Evolutionary conservation across 2,888 invertebrate genomes (phyloP).

Genomic region (Drosophila neonasuta): DNA sequence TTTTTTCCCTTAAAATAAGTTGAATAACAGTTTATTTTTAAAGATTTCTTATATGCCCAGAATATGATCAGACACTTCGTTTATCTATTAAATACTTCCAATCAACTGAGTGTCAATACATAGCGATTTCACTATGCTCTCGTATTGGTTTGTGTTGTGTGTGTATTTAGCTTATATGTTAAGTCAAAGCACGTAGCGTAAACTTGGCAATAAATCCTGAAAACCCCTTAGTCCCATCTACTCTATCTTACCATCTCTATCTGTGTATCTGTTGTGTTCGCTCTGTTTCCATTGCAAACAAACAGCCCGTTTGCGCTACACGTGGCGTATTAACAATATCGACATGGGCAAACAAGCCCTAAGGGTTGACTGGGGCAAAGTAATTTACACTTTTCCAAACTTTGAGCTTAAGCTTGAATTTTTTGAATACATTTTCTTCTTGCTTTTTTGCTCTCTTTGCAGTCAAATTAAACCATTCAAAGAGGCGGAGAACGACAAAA

Average conservation of each 20-base stretch:
- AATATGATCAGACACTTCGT: background rate
- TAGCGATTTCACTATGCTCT: conserved; percentile 24
- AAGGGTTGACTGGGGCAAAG: conserved; percentile 50
- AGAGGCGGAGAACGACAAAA: conserved; percentile 46
- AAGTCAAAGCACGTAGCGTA: conserved; percentile 81
- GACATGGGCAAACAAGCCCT: conserved; percentile 72
- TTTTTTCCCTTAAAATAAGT: background rate
- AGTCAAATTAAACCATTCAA: conserved; percentile 56
- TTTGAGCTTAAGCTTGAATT: conserved; percentile 47
- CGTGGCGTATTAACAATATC: conserved; percentile 75
- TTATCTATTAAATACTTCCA: conserved; percentile 29
- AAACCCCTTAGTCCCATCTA: conserved; percentile 44
- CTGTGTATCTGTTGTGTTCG: conserved; percentile 4
- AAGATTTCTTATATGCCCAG: background rate
- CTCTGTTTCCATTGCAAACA: conserved; percentile 6
- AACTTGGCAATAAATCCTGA: conserved; percentile 77
- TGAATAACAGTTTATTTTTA: background rate
- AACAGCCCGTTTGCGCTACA: conserved; percentile 52
- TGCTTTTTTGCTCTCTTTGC: conserved; percentile 32
- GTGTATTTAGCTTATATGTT: conserved; percentile 75
- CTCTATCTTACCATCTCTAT: conserved; percentile 6
- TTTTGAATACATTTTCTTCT: conserved; percentile 33
- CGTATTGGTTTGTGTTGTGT: conserved; percentile 36
- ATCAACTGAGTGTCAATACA: conserved; percentile 43
- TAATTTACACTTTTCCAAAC: conserved; percentile 70